A percentile compares a stretch with the other conserved stretches of the same genome.
These are phyloP conservation scores for Cotesia glomerata DNA, from an alignment of 1,140 invertebrate genomes.

Conservation along the genomic window DNA sequence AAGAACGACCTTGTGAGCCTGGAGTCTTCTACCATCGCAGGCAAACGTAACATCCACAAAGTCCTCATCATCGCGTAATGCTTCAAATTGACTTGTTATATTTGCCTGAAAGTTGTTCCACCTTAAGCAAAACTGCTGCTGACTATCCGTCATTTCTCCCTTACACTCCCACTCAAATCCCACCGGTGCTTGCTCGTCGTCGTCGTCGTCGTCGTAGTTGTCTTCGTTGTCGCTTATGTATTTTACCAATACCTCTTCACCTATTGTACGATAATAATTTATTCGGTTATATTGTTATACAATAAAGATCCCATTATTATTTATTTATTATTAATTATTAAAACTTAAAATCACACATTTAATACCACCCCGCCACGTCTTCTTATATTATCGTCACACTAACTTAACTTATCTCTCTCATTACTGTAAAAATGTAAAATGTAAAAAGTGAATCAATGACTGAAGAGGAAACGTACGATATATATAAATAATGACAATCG, in stretches of 20 bases:
- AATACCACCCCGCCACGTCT: not conserved
- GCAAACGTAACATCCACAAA: constrained; percentile 84
- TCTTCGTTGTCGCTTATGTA: constrained; percentile 11
- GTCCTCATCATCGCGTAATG: constrained; percentile 79
- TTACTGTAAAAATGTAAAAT: constrained; percentile 66
- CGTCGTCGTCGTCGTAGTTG: constrained; percentile 18
- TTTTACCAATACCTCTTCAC: constrained; percentile 15
- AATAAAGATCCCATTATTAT: constrained; percentile 30
- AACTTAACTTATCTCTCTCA: constrained; percentile 60
- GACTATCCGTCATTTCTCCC: constrained; percentile 61
- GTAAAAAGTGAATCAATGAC: constrained; percentile 66
- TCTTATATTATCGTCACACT: constrained; percentile 45
- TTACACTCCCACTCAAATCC: constrained; percentile 38
- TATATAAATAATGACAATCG: constrained; percentile 64
- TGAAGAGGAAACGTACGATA: constrained; percentile 65
- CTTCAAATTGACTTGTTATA: constrained; percentile 82
- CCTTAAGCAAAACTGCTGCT: constrained; percentile 87
- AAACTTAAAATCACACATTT: constrained; percentile 55
- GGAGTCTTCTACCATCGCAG: constrained; percentile 77
- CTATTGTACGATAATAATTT: not conserved
- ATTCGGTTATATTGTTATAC: not conserved
- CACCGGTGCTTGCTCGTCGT: constrained; percentile 22
- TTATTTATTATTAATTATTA: constrained; percentile 54
- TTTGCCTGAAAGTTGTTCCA: constrained; percentile 94
- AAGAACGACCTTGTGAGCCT: constrained; percentile 81